phyloP scores from a whole-genome alignment of 2,797 vertebrate species.

The Siniperca scherzeri region DNA sequence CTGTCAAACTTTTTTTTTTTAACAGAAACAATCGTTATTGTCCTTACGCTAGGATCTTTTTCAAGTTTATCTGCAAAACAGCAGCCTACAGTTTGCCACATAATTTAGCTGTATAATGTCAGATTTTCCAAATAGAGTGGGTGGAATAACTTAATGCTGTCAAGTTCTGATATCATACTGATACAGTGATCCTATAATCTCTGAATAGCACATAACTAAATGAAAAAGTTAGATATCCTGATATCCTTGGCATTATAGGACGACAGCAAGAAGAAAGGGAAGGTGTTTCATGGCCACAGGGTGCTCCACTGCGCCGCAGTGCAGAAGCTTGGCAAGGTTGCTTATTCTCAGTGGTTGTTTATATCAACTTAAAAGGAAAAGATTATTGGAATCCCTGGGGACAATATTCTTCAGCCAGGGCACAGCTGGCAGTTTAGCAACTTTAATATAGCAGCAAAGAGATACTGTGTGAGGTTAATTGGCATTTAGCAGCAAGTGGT shows the following conservation, averaged over 20 bases:
- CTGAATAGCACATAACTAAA: conserved; percentile 51
- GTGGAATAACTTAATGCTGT: conserved; percentile 67
- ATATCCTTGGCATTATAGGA: conserved; percentile 47
- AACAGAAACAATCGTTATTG: conserved; percentile 35
- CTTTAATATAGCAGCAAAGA: conserved; percentile 12
- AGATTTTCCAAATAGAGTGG: conserved; percentile 50
- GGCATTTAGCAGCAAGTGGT: conserved; percentile 35
- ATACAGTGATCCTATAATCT: conserved; percentile 51
- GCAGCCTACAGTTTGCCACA: conserved; percentile 33
- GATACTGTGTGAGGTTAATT: conserved; percentile 39
- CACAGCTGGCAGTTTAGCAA: conserved; percentile 56
- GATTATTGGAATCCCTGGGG: conserved; percentile 57
- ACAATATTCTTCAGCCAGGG: conserved; percentile 52
- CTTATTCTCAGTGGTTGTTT: conserved; percentile 60
- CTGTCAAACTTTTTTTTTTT: conserved; percentile 42
- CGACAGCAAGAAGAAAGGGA: conserved; percentile 43
- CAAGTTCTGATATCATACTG: conserved; percentile 49
- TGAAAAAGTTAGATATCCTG: conserved; percentile 45
- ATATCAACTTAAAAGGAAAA: conserved; percentile 59
- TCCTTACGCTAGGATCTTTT: conserved; percentile 22
- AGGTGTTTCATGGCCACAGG: conserved; percentile 67
- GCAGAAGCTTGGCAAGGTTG: conserved; percentile 48
- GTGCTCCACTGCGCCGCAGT: conserved; percentile 12
- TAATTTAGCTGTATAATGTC: conserved; percentile 49
- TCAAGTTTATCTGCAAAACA: conserved; percentile 37